A percentile compares a stretch with the other conserved stretches of the same genome.
Conservation (phyloP, 2,797 vertebrate genomes). For the Hafferia zeledoni region DNA sequence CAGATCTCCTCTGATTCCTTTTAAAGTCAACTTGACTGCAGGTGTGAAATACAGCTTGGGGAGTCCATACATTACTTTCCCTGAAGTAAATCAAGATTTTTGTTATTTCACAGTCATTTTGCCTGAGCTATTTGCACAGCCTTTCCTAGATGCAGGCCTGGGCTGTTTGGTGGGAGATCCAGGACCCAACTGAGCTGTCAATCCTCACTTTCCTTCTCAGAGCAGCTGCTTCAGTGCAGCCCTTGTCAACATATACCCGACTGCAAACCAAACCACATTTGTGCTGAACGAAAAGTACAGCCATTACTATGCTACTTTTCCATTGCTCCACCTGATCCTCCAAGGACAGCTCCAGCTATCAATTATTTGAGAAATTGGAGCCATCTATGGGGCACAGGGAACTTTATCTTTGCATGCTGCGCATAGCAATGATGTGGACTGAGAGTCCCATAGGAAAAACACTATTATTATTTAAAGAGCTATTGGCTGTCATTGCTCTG, state of each 20-base stretch:
- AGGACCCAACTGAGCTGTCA: background rate
- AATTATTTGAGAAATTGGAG: conserved; percentile 51
- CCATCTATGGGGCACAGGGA: background rate
- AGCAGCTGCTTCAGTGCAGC: background rate
- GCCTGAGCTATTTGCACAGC: background rate
- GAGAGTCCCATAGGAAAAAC: conserved; percentile 2
- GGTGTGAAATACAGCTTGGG: conserved; percentile 1
- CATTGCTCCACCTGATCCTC: background rate
- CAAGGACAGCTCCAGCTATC: background rate
- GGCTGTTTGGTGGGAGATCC: background rate
- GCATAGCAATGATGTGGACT: background rate
- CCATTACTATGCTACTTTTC: background rate
- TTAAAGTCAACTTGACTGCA: background rate
- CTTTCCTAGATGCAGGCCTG: background rate
- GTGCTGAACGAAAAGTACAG: background rate
- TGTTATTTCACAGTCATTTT: conserved; percentile 3
- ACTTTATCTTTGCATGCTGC: conserved; percentile 1
- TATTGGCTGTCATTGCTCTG: conserved; percentile 35
- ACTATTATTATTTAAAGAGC: conserved; percentile 55
- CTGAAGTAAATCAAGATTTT: conserved; percentile 29
- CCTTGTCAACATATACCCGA: background rate
- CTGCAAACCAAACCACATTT: background rate
- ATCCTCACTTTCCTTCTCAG: background rate
- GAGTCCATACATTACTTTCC: background rate
- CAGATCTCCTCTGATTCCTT: background rate